Evolutionary conservation across 2,888 invertebrate genomes (phyloP).

Genomic region (Syritta pipiens): DNA sequence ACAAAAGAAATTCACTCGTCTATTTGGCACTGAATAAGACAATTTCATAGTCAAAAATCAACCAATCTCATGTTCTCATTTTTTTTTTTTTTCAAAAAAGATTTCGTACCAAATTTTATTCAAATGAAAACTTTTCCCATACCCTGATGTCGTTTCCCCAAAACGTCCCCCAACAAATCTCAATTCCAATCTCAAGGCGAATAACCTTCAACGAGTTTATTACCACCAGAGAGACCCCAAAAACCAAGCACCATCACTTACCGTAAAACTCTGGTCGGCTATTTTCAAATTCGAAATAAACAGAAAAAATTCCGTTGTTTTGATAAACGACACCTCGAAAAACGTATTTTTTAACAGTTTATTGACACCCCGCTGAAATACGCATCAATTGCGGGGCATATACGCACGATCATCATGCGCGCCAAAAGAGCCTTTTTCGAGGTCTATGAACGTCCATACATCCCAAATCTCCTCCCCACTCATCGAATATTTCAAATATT

Average conservation of each 20-base stretch:
- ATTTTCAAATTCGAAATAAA: constrained; percentile 27
- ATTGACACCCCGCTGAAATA: constrained; percentile 32
- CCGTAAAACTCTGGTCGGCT: constrained; percentile 11
- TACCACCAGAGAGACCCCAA: constrained; percentile 1
- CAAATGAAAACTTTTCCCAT: constrained; percentile 27
- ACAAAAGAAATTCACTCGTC: no score
- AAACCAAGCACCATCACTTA: neutral
- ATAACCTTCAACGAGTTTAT: constrained; percentile 46
- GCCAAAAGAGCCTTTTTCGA: no score
- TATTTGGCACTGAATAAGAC: no score
- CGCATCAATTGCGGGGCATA: constrained; percentile 21
- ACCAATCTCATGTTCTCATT: no score
- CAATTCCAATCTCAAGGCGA: constrained; percentile 11
- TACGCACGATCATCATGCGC: neutral
- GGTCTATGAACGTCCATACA: constrained; percentile 22
- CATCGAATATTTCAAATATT: constrained; percentile 37
- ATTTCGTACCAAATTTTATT: no score
- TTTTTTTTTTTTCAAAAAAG: neutral
- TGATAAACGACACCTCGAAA: constrained; percentile 13
- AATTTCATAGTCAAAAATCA: no score
- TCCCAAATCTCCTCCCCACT: neutral
- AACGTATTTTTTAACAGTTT: constrained; percentile 31
- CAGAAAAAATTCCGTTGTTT: constrained; percentile 35
- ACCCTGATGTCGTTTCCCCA: no score
- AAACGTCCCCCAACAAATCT: neutral